Evolutionary conservation across 1,140 invertebrate genomes (phyloP), one percentile per base, ranked within the genome.

Genomic region (Nasonia vitripennis): DNA sequence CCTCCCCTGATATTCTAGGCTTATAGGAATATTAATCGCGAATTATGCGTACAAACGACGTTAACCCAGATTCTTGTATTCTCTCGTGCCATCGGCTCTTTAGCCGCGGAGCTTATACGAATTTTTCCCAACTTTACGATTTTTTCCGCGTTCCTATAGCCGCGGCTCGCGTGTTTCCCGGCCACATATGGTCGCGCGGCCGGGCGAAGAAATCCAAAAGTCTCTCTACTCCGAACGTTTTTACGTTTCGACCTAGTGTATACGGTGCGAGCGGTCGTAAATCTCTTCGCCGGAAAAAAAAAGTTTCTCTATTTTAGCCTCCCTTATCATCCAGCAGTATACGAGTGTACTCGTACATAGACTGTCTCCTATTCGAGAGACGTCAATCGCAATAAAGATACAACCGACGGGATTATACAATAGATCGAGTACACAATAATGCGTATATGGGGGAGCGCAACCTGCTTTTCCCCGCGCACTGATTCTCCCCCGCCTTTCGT

Each of bases 121-220:
- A 83, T 75, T 74, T 75, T 34, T 34, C 4, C 20, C 20, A 23
- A n/a, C 68, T 83, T 82, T 74, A 74, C 45, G 45, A 82, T 74
- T 74, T 67, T 81, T 62, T 77, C 20, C n/a, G 20, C 14, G 27
- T 79, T 20, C 2, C 0, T 77, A 51, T 78, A 84, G 27, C 27
- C 27, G 27, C 78, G 27, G 68, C 31, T 85, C 48, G 83, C 78
- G 83, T 85, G 83, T 85, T 80, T 85, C 80, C 51, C 70, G 78
- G 48, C 78, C 80, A 80, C 83, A 74, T 73, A 74, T 73, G 37
- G 77, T 75, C 62, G 48, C 48, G 27, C 27, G 27, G 27, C 1
- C 27, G 27, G 27, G 27, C 27, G 74, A 73, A 67, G 78, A 68
- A 67, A 85, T 85, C 55, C 80, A 81, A 85, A 85, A 81, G 83